Conservation (phyloP, 2,797 vertebrate species). For the Decapterus maruadsi region DNA sequence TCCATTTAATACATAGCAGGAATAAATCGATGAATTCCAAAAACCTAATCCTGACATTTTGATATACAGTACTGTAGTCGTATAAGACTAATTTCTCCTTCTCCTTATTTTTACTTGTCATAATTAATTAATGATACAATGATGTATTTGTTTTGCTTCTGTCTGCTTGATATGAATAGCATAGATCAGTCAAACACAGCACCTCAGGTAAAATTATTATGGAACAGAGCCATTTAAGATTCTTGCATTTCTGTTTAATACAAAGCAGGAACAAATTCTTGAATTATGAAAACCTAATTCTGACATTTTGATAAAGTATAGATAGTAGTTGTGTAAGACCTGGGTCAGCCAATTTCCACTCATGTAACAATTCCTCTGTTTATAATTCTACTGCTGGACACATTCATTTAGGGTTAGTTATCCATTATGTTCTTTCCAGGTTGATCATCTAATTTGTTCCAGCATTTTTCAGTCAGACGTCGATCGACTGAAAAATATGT, state of each 20-base stretch:
- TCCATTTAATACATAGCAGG: too few species aligned
- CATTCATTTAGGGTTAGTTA: neutral
- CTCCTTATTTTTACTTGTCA: too few species aligned
- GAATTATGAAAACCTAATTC: neutral
- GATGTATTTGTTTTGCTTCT: too few species aligned
- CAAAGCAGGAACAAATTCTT: neutral
- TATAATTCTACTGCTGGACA: neutral
- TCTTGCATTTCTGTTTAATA: neutral
- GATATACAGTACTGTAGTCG: too few species aligned
- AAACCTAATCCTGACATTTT: too few species aligned
- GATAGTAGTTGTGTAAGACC: too few species aligned
- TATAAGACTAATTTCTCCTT: too few species aligned
- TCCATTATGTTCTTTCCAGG: neutral
- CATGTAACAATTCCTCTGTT: neutral
- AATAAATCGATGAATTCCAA: too few species aligned
- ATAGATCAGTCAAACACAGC: too few species aligned
- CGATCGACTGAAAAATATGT: neutral
- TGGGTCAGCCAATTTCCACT: too few species aligned
- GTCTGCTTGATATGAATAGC: too few species aligned
- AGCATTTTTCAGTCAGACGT: neutral
- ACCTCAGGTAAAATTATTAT: conserved; percentile 56
- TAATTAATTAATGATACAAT: too few species aligned
- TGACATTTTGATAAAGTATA: neutral
- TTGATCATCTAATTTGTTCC: neutral
- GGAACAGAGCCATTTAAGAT: neutral